Evolutionary conservation across 2,113 vertebrate species (phyloP), one percentile per base, ranked within the genome.

Genomic region (Syngnathoides biaculeatus): DNA sequence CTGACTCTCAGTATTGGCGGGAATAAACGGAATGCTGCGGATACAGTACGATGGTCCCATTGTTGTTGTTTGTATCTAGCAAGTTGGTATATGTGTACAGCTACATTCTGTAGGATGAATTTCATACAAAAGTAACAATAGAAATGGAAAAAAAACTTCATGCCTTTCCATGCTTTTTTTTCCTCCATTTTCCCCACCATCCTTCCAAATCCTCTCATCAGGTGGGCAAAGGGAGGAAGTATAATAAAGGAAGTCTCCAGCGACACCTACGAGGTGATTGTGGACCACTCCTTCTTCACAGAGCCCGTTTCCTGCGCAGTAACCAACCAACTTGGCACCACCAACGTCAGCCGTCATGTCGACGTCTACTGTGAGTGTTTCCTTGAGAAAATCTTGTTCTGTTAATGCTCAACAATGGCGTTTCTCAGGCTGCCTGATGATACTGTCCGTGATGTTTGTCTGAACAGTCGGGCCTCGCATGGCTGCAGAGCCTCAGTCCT

Each of bases 251-350:
- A 98, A 70, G 94, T 95, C 0, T 94, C 94, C 0, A 94, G 95
- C 4, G 96, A 98, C 84, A 93, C 91, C 0, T 99, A 96, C 0
- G 95, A 98, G 67, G 95, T 96, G 19, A 85, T 95, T 0, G 97
- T 98, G 88, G 97, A 99, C 84, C 94, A 98, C 82, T 95, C 96
- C 0, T 99, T 96, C 88, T 99, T 96, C 81, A 96, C 95, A 0
- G 97, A 99, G 64, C 95, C 97, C 0, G 92, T 99, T 5, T 99
- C 97, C 79, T 99, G 97, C 0, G 96, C 98, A 84, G 97, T 99
- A 63, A 98, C 97, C 90, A 99, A 99, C 0, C 91, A 95, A 0
- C 89, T 99, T 42, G 97, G 97, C 82, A 98, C 94, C 88, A 99
- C 96, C 10, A 99, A 99, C 86, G 92, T 98, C 91, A 99, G 97